Evolutionary conservation across 1,140 invertebrate species (phyloP), one percentile per base, ranked within the genome.

Genomic region (Mamestra configurata): DNA sequence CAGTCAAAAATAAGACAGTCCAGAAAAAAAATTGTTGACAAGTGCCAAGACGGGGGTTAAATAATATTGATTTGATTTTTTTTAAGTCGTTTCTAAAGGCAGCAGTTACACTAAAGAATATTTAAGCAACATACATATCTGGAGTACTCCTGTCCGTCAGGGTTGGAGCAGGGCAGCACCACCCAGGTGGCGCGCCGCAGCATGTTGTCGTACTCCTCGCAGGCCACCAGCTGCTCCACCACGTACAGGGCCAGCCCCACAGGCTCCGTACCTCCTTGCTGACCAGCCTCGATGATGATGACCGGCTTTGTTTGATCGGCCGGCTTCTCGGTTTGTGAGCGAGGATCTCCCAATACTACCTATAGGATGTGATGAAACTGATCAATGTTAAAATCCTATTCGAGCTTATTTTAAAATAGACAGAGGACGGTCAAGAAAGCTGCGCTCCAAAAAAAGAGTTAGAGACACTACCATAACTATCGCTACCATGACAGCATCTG

Each of bases 201-300:
- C 89, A 93, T 88, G 0, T 88, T 77, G 0, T 80, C 77, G 20
- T 91, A 80, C 35, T 94, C 92, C 8, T 81, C 31, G 68, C 93
- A 94, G 10, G 88, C 90, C 2, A 92, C 84, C 27, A 94, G 80
- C 43, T 93, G 92, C 40, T 93, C 89, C 35, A 93, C 89, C 0
- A 94, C 1, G 49, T 79, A 92, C 1, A 94, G 71, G 0, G 89
- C 90, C 35, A 94, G 49, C 13, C 59, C 77, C 0, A 91, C 86
- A 6, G 92, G 59, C 6, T 85, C 86, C 0, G 59, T n/a, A 0
- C 91, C 90, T 4, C 81, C 92, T 37, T 84, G 80, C 64, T 93
- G 92, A 3, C 92, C 93, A 20, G 92, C 93, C 4, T 94, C 93
- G 49, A 94, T 70, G 3, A 93, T 11, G 20, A 93, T 86, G 0